Percentiles rank a stretch among this genome's conserved stretches.
These are phyloP conservation scores for Drosophila austrosaltans DNA, from an alignment of 2,888 invertebrate genomes.

Conservation along the genomic window DNA sequence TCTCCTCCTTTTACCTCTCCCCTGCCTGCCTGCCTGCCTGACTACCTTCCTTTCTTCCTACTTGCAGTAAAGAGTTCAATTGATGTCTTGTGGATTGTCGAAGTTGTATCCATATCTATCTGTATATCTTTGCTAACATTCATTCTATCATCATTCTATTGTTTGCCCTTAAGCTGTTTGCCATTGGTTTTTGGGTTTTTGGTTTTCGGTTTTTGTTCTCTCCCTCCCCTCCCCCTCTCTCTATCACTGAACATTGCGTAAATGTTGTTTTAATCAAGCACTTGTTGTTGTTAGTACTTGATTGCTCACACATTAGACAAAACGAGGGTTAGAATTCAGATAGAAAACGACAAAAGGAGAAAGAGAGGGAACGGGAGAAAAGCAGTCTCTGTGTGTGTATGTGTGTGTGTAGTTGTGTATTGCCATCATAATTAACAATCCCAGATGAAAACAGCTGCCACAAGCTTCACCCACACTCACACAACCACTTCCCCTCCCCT, in stretches of 20 bases:
- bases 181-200: constrained; percentile 31
- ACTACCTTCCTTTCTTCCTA: too few relatives aligned
- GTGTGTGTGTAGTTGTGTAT: not conserved
- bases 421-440: constrained; percentile 11
- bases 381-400: too few relatives aligned
- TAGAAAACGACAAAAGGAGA: not conserved
- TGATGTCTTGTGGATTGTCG: constrained; percentile 30
- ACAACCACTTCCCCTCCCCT: not conserved
- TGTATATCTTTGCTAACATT: not conserved
- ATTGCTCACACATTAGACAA: constrained; percentile 19
- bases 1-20: not conserved
- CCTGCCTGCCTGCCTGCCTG: not conserved
- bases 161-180: constrained; percentile 57
- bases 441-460: constrained; percentile 12
- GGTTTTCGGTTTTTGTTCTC: constrained; percentile 29
- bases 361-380: not conserved
- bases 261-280: constrained; percentile 66
- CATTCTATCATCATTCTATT: not conserved
- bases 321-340: not conserved
- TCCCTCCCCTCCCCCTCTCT: too few relatives aligned
- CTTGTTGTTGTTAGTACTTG: constrained; percentile 16
- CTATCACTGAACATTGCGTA: constrained; percentile 53
- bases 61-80: constrained; percentile 64
- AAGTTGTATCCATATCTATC: constrained; percentile 4
- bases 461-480: not conserved